These are phyloP conservation scores for Machaerirhynchus nigripectus DNA, from an alignment of 2,113 vertebrate genomes.

Conservation along the genomic window DNA sequence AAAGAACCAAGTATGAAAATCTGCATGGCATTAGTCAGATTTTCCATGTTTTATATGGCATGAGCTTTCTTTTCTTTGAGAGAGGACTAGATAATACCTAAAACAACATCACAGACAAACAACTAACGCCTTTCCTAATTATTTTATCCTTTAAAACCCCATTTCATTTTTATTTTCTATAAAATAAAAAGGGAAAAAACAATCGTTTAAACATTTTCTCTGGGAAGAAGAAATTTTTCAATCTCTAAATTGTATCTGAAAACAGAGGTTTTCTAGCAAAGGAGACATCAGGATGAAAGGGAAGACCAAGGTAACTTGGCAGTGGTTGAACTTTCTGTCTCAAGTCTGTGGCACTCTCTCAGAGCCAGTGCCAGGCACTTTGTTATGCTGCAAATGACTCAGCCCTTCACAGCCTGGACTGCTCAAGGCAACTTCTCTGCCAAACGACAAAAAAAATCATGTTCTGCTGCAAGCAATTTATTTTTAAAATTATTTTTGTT, in stretches of 20 bases:
- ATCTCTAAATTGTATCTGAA: neutral
- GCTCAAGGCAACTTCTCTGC: neutral
- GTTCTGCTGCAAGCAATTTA: neutral
- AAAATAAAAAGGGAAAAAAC: rapidly evolving
- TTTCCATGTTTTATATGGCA: neutral
- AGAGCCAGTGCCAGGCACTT: neutral
- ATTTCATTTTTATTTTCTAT: neutral
- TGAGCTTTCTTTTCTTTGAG: neutral
- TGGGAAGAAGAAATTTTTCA: neutral
- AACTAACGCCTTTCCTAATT: neutral
- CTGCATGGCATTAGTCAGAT: neutral
- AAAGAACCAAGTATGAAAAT: neutral
- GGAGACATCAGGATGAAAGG: neutral
- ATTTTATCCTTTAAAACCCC: neutral
- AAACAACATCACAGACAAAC: neutral
- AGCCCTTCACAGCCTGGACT: neutral
- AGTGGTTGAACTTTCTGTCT: neutral
- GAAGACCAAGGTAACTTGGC: neutral
- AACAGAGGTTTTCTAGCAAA: neutral
- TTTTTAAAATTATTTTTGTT: neutral
- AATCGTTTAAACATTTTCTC: neutral
- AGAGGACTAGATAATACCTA: neutral
- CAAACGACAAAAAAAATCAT: neutral
- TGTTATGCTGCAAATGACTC: neutral
- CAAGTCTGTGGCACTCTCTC: neutral